Evolutionary conservation across 2,113 vertebrate species (phyloP).

Genomic region (Lamprologus callipterus): DNA sequence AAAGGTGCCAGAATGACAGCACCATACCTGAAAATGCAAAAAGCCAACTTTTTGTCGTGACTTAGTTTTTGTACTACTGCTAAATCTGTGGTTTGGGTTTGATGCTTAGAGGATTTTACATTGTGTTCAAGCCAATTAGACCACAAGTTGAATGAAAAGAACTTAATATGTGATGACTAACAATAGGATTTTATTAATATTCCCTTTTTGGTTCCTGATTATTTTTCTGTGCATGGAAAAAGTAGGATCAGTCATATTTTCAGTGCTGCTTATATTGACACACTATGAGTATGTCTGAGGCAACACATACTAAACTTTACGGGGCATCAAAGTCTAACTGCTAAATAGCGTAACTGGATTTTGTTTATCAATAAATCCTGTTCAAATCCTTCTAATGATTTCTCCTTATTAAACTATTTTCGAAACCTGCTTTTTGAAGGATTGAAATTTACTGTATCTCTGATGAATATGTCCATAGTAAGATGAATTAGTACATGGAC

Average conservation of each 20-base stretch:
- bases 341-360: rapidly evolving
- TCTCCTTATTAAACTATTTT: not conserved
- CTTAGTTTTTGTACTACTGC: not conserved
- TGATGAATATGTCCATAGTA: not conserved
- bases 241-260: not conserved
- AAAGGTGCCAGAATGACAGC: not conserved
- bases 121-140: not conserved
- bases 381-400: not conserved
- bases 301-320: rapidly evolving
- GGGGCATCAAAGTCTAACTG: not conserved
- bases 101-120: rapidly evolving
- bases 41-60: not conserved
- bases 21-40: not conserved
- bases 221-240: not conserved
- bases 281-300: rapidly evolving
- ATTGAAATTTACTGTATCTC: not conserved
- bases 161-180: not conserved
- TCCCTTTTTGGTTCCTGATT: rapidly evolving
- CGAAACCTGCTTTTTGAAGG: not conserved
- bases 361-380: not conserved
- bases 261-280: rapidly evolving
- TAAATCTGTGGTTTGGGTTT: not conserved
- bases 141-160: not conserved
- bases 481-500: not conserved
- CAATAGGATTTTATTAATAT: not conserved